Conservation (phyloP, 1,140 invertebrate genomes). For the Copidosoma floridanum region DNA sequence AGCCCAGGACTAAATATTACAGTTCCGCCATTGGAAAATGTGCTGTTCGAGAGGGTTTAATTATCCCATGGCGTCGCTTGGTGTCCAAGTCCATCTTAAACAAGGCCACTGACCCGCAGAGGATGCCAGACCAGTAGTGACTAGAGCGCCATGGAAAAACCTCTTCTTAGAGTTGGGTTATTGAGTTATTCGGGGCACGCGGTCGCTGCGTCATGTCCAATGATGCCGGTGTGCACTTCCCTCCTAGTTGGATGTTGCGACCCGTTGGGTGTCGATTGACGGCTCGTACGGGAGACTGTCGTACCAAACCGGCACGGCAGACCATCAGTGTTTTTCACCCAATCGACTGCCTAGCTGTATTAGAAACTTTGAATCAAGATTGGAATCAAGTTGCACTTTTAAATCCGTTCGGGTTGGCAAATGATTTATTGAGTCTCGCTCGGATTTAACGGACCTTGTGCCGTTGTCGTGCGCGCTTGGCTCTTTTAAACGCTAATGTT, state of each 20-base stretch:
- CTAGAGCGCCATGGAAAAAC: slow-evolving; percentile 54
- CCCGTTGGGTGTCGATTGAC: too few relatives aligned
- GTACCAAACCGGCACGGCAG: neutral
- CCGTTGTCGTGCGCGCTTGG: slow-evolving; percentile 41
- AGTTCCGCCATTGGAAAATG: slow-evolving; percentile 58
- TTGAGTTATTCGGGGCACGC: slow-evolving; percentile 38
- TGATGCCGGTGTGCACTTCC: too few relatives aligned
- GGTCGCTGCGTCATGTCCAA: slow-evolving; percentile 55
- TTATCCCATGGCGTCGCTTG: slow-evolving; percentile 41
- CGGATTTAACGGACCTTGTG: slow-evolving; percentile 37
- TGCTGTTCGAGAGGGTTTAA: slow-evolving; percentile 67
- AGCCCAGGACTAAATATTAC: slow-evolving; percentile 63
- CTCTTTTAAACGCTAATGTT: slow-evolving; percentile 50
- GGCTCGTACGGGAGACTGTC: slow-evolving; percentile 39
- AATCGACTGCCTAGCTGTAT: too few relatives aligned
- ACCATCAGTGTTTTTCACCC: too few relatives aligned
- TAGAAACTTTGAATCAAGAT: too few relatives aligned
- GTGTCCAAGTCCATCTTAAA: slow-evolving; percentile 66
- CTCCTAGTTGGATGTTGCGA: too few relatives aligned
- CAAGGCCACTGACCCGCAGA: slow-evolving; percentile 55
- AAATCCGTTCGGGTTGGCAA: too few relatives aligned
- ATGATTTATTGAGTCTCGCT: slow-evolving; percentile 39
- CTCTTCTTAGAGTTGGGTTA: slow-evolving; percentile 76
- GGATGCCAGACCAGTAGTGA: slow-evolving; percentile 33
- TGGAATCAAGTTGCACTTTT: too few relatives aligned